Evolutionary conservation across 2,888 invertebrate species (phyloP), one percentile per base, ranked within the genome.

Genomic region (Perizoma affinitatum): DNA sequence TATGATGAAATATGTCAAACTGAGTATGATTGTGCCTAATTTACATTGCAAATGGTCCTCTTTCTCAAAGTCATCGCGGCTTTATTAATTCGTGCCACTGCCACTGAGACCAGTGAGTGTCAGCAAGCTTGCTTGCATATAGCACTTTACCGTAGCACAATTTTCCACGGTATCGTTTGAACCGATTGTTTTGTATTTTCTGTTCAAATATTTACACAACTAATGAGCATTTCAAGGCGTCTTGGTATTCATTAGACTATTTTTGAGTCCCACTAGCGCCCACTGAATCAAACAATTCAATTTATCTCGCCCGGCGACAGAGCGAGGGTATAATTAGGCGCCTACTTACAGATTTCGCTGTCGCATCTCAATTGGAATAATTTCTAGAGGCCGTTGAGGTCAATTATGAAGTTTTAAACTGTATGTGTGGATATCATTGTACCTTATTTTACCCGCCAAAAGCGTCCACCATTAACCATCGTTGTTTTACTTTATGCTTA

Each of bases 351-450:
- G 56, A 67, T 56, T 66, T 61, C 49, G 54, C 54, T 65, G 60
- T 63, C 61, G 58, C 66, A 58, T 62, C 60, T 63, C 64, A 67
- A 67, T 77, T 75, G 70, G 73, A 71, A 68, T 72, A 72, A 69
- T 66, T 67, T 65, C 33, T 46, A 54, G 43, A 48, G 50, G 54
- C 62, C 59, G 65, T 61, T 61, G 62, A 68, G 69, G 69, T 75
- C 71, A 75, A 74, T 69, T 54, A 22, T 63, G 66, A 65, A 57
- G 58, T 59, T 49, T 63, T 54, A 54, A 47, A 58, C 54, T 58
- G 48, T 53, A 44, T 58, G 34, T 34, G 48, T 63, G 68, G 67
- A 63, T 57, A 50, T 33, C 49, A 57, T 46, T 48, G 50, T 41
- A 9, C n/a, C 5, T 42, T 5, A 8, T 35, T 54, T 45, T 40